Base-by-base conservation (phyloP, 2,113 vertebrate genomes). In the Cheilinus undulatus region DNA sequence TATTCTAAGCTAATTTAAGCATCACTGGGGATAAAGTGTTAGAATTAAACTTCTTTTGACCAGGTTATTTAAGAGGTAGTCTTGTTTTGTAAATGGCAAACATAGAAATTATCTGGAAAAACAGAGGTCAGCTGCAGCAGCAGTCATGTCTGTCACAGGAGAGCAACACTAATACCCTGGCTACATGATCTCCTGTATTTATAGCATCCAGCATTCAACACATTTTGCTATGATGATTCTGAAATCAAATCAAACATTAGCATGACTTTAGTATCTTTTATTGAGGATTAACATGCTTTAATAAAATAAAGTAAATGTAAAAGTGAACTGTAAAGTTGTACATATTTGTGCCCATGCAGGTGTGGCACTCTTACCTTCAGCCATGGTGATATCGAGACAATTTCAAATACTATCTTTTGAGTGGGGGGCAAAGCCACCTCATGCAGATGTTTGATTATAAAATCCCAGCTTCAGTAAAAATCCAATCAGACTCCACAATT, bases 141-240 rank as follows among this genome's bases (percentile, higher is more conserved):
- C 66, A 67, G 77, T 11, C 64, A 30, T 10, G 45, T 71, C 67
- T n/a, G 85, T 89, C 83, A 84, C 32, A 75, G 43, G 66, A 80
- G 32, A 80, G 73, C 46, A 42, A 22, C 26, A 57, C 84, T 78
- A 85, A 86, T 61, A 32, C 78, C 72, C 32, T 34, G 54, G 89
- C 76, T 73, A 93, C 61, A 59, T 86, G 89, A 93, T 91, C 77
- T 66, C 80, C 76, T 82, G 74, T 91, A 93, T 93, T 92, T 90
- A 88, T 93, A 92, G 92, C 73, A 79, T 64, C 74, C 32, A n/a
- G 48, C 71, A 70, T 88, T 87, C 76, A 88, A 59, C 78, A 88
- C 81, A 76, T 76, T 58, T 61, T 62, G 70, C 34, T n/a, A 7
- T 34, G 43, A 69, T 38, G 53, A 20, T 56, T 1, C 20, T 30